Percentiles rank a stretch among this genome's conserved stretches.
Conservation (phyloP, 2,797 vertebrate genomes). For the Channallabes apus region DNA sequence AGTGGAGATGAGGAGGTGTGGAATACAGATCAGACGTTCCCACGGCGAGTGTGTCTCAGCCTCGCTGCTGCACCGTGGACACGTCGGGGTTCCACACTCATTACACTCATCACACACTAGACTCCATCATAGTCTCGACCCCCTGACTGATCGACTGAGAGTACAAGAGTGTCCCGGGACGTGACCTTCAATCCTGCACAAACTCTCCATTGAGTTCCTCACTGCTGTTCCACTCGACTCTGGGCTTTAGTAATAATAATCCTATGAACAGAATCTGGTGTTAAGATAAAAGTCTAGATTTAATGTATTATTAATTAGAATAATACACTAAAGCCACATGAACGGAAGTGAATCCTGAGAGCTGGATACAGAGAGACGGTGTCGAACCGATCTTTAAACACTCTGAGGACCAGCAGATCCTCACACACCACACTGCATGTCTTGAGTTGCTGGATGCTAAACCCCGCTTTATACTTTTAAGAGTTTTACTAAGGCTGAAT, state of each 20-base stretch:
- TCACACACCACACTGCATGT: too few species aligned
- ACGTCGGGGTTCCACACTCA: background rate
- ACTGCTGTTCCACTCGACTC: too few species aligned
- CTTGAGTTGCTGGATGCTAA: too few species aligned
- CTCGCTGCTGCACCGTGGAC: background rate
- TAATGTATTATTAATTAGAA: too few species aligned
- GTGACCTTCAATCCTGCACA: background rate
- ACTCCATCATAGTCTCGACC: background rate
- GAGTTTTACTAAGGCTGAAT: too few species aligned
- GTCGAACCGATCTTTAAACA: too few species aligned
- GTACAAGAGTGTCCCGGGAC: background rate
- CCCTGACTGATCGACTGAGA: background rate
- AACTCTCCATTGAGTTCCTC: background rate
- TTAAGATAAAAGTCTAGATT: too few species aligned
- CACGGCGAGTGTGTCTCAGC: background rate
- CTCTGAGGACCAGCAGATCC: too few species aligned
- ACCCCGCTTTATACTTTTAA: too few species aligned
- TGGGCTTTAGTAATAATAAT: too few species aligned
- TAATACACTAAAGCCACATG: too few species aligned
- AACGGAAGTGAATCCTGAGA: too few species aligned
- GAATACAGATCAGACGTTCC: conserved; percentile 47
- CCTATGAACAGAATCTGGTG: background rate
- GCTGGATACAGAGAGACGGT: background rate
- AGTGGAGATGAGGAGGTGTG: conserved; percentile 25
- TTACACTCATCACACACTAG: background rate